A percentile compares a stretch with the other conserved stretches of the same genome.
Conservation (phyloP, 2,797 vertebrate species). For the Manis crassicaudata region DNA sequence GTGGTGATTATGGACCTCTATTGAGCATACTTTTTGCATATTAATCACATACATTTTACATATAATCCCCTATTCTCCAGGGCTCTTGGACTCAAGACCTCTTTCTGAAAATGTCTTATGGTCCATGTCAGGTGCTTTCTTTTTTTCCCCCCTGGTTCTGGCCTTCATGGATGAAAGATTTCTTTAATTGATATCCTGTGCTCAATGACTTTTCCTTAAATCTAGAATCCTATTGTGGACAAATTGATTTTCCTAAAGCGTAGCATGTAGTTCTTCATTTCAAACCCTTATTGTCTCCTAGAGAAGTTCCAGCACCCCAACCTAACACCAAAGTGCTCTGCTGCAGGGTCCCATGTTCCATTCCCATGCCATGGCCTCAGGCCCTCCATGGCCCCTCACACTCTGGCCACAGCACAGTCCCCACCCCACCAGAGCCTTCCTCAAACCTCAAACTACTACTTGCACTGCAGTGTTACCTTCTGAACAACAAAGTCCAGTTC, state of each 20-base stretch:
- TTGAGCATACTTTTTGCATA: neutral
- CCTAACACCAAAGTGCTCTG: accelerated
- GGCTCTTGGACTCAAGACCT: neutral
- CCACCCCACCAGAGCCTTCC: neutral
- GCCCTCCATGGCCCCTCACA: accelerated
- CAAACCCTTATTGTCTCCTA: neutral
- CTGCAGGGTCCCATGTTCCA: accelerated
- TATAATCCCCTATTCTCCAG: neutral
- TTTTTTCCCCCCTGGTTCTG: neutral
- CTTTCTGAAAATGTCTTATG: neutral
- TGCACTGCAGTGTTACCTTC: neutral
- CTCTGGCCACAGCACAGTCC: accelerated
- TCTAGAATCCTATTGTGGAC: neutral
- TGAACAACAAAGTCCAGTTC: neutral
- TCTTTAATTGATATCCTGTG: neutral
- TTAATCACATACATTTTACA: neutral
- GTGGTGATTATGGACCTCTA: too few relatives aligned
- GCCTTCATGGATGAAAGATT: neutral
- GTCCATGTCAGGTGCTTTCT: neutral
- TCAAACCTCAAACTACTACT: neutral
- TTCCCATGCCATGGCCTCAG: neutral
- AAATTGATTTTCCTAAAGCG: neutral
- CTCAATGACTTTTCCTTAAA: neutral
- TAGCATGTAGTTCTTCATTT: neutral
- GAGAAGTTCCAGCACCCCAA: neutral